Evolutionary conservation across 2,113 vertebrate species (phyloP).

Genomic region (Ascaphus truei): DNA sequence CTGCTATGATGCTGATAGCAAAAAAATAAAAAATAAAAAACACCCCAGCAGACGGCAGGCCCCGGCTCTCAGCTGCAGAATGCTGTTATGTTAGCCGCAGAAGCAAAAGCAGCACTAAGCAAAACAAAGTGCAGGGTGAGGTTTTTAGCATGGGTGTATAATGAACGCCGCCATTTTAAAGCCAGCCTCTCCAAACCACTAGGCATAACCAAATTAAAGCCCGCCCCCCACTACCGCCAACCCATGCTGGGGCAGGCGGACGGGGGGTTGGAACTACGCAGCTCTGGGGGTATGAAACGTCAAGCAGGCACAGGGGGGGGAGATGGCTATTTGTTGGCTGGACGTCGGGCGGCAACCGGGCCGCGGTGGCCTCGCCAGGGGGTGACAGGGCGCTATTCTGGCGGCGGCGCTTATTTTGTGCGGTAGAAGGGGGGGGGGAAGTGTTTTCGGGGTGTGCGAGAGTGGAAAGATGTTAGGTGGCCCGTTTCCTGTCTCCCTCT

Average conservation of each 20-base stretch:
- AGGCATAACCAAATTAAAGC: constrained; percentile 53
- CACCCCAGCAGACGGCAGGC: constrained; percentile 32
- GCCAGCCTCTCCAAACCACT: constrained; percentile 47
- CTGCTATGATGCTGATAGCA: constrained; percentile 23
- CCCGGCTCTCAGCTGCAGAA: constrained; percentile 43
- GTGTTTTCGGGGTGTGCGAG: too few relatives aligned
- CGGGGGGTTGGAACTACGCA: constrained; percentile 33
- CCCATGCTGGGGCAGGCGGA: constrained; percentile 46
- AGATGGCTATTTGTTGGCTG: not conserved
- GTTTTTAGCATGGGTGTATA: constrained; percentile 50
- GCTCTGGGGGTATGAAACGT: constrained; percentile 42
- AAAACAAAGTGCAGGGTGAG: constrained; percentile 40
- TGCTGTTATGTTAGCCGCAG: constrained; percentile 48
- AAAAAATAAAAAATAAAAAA: too few relatives aligned
- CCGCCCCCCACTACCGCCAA: constrained; percentile 52
- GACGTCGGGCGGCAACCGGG: too few relatives aligned
- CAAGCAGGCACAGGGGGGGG: constrained; percentile 35
- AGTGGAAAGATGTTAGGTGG: not conserved
- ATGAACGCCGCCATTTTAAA: constrained; percentile 60
- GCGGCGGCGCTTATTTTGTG: too few relatives aligned
- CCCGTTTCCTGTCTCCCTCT: constrained; percentile 19
- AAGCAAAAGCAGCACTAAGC: constrained; percentile 46
- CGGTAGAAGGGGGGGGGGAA: too few relatives aligned
- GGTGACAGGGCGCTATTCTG: too few relatives aligned
- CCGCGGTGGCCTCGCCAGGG: too few relatives aligned